phyloP scores from a whole-genome alignment of 2,888 invertebrate species.

The Listrodromus nycthemerus region DNA sequence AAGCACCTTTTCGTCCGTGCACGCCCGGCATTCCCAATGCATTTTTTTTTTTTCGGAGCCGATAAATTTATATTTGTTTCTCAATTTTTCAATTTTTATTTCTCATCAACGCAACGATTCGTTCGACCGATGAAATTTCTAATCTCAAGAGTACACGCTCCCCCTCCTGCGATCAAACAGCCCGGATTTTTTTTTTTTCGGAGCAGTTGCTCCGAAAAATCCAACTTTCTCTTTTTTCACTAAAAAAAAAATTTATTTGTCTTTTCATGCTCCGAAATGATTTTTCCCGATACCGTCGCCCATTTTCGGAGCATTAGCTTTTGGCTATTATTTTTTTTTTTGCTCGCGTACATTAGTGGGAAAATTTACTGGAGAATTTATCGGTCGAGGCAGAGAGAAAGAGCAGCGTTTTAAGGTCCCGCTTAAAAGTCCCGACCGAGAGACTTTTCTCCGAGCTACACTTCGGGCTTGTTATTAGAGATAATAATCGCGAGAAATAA shows the following conservation, averaged over 20 bases:
- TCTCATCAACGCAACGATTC: constrained; percentile 15
- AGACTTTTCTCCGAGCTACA: constrained; percentile 56
- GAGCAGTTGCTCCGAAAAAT: no score
- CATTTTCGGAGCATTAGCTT: not conserved
- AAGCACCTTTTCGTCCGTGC: constrained; percentile 53
- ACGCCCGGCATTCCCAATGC: constrained; percentile 52
- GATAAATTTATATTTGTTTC: constrained; percentile 4
- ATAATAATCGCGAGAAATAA: constrained; percentile 84
- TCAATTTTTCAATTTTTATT: no score
- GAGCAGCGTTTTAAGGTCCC: constrained; percentile 54
- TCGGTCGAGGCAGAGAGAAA: constrained; percentile 11
- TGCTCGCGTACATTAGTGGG: not conserved
- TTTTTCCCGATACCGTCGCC: no score
- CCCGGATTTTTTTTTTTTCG: no score
- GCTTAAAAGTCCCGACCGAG: constrained; percentile 56
- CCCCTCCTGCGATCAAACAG: no score
- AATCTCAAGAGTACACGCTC: no score
- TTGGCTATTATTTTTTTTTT: no score
- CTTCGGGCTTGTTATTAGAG: constrained; percentile 81
- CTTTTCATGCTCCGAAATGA: no score
- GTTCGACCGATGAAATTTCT: not conserved
- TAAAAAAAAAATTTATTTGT: no score
- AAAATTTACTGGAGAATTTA: constrained; percentile 24
- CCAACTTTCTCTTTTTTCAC: no score
- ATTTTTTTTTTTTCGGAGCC: constrained; percentile 54